Evolutionary conservation across 2,797 vertebrate genomes (phyloP).

Genomic region (Squalus acanthias): DNA sequence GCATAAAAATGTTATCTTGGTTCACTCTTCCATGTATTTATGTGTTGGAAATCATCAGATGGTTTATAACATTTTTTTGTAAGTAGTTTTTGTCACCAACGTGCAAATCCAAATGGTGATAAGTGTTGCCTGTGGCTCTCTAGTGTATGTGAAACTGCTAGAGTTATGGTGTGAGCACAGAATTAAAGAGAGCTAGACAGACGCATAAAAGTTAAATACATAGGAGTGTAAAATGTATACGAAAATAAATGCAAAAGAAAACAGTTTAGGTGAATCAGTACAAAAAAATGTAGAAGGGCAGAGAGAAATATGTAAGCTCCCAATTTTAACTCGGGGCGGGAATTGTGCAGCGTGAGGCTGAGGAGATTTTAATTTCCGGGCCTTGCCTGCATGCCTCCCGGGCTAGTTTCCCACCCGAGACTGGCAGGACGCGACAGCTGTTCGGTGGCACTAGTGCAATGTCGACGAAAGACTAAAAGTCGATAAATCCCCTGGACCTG

Average conservation of each 20-base stretch:
- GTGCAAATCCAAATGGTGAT: neutral
- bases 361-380: neutral
- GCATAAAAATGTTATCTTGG: neutral
- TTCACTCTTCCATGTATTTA: neutral
- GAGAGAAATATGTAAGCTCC: neutral
- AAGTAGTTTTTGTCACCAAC: neutral
- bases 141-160: neutral
- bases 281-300: neutral
- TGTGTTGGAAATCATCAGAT: neutral
- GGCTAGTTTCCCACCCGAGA: neutral
- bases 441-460: neutral
- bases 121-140: neutral
- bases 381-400: neutral
- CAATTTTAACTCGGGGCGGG: neutral
- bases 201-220: neutral
- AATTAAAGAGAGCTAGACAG: neutral
- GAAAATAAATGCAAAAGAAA: neutral
- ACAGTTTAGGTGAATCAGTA: neutral
- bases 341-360: neutral
- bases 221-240: no score
- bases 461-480: no score
- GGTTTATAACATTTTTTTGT: neutral
- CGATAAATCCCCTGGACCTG: no score
- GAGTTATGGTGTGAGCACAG: neutral
- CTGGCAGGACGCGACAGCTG: no score